Percentiles rank a stretch among this genome's conserved stretches.
Evolutionary conservation across 2,888 invertebrate genomes (phyloP).

Genomic region (Dexiosoma caninum): DNA sequence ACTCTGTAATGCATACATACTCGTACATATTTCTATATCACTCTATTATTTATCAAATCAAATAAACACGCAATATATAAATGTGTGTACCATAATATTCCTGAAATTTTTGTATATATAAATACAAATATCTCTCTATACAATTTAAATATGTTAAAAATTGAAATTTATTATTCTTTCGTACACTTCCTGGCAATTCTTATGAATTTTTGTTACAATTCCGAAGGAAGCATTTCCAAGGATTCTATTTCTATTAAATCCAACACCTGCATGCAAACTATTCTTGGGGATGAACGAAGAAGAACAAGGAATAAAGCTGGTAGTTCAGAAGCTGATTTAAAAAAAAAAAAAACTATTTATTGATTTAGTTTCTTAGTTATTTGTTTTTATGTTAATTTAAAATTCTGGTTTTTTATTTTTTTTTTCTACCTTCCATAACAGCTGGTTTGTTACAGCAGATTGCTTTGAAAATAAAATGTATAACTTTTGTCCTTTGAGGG

Average conservation of each 20-base stretch:
- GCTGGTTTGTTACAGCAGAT: conserved; percentile 16
- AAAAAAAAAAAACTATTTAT: conserved; percentile 12
- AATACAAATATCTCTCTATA: no score
- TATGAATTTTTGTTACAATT: conserved; percentile 4
- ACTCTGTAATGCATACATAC: no score
- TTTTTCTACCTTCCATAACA: neutral
- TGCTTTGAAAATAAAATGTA: conserved; percentile 15
- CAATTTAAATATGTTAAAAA: no score
- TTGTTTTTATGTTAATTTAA: conserved; percentile 9
- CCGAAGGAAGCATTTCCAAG: conserved; percentile 56
- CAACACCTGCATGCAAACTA: neutral
- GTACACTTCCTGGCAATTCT: conserved; percentile 1
- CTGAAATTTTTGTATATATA: no score
- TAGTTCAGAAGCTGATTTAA: conserved; percentile 21
- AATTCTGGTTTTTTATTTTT: neutral
- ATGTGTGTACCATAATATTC: no score
- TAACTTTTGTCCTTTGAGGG: conserved; percentile 8
- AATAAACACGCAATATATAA: no score
- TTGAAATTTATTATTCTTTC: conserved; percentile 16
- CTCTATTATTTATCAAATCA: no score
- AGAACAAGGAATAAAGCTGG: neutral
- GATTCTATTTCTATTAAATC: conserved; percentile 44
- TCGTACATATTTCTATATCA: neutral
- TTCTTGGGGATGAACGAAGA: neutral
- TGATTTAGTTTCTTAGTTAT: conserved; percentile 32